Evolutionary conservation across 2,113 vertebrate species (phyloP).

Genomic region (Scomber japonicus): DNA sequence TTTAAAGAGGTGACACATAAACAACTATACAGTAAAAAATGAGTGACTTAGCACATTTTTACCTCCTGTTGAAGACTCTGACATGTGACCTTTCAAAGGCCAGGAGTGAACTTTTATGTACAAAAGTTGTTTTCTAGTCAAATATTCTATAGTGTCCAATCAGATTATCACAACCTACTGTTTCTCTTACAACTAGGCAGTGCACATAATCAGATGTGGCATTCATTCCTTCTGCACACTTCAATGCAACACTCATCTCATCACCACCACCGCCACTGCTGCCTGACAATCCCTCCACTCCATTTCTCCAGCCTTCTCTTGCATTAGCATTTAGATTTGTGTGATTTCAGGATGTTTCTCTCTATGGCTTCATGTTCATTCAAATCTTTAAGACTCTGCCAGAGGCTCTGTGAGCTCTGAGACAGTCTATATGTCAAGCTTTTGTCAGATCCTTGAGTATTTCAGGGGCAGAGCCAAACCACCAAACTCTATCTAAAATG

Average conservation of each 20-base stretch:
- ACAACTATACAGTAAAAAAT: too few relatives aligned
- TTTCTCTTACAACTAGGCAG: not conserved
- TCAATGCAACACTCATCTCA: not conserved
- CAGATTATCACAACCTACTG: not conserved
- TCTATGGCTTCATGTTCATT: conserved; percentile 14
- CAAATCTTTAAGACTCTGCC: conserved; percentile 15
- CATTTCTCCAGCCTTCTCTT: conserved; percentile 5
- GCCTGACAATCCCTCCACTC: not conserved
- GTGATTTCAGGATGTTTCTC: conserved; percentile 30
- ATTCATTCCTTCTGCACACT: not conserved
- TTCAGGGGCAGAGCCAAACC: not conserved
- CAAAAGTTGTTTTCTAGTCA: not conserved
- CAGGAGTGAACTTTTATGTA: not conserved
- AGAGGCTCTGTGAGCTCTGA: not conserved
- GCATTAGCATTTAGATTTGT: conserved; percentile 56
- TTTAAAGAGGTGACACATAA: too few relatives aligned
- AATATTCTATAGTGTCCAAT: not conserved
- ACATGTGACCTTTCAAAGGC: not conserved
- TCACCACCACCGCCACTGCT: not conserved
- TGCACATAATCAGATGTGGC: not conserved
- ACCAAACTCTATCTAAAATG: not conserved
- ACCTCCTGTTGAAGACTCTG: too few relatives aligned
- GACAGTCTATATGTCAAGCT: not conserved
- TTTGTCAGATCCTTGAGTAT: conserved; percentile 5
- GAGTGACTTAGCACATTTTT: too few relatives aligned